A percentile compares a stretch with the other conserved stretches of the same genome.
Conservation (phyloP, 2,797 vertebrate genomes). For the Sebastes melanostomus region DNA sequence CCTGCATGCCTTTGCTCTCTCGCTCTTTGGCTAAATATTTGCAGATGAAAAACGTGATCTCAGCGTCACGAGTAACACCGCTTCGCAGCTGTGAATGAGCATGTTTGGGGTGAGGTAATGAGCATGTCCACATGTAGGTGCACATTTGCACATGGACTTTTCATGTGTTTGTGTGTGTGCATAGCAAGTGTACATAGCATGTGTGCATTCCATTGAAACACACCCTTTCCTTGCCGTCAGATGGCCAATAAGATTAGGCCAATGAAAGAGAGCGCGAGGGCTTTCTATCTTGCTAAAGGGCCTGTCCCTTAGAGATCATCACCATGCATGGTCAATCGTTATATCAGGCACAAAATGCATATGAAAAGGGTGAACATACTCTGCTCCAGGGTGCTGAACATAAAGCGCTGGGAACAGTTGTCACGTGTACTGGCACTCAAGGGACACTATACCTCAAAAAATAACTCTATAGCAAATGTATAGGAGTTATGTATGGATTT, state of each 20-base stretch:
- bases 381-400: not conserved
- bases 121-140: slow-evolving; percentile 23
- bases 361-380: slow-evolving; percentile 1
- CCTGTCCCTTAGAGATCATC: not conserved
- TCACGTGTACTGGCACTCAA: slow-evolving; percentile 21
- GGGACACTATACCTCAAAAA: slow-evolving; percentile 1
- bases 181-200: slow-evolving; percentile 3
- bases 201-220: slow-evolving; percentile 53
- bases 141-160: slow-evolving; percentile 24
- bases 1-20: slow-evolving; percentile 35
- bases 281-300: slow-evolving; percentile 11
- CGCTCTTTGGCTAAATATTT: slow-evolving; percentile 59
- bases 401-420: not conserved
- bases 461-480: slow-evolving; percentile 15
- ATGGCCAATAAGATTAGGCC: slow-evolving; percentile 52
- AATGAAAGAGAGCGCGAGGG: slow-evolving; percentile 8
- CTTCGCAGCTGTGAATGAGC: slow-evolving; percentile 40
- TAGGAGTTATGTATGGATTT: slow-evolving; percentile 28
- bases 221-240: slow-evolving; percentile 53
- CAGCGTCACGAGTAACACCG: slow-evolving; percentile 25
- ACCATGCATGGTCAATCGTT: slow-evolving; percentile 5
- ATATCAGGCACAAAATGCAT: slow-evolving; percentile 14
- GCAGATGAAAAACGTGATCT: slow-evolving; percentile 61
- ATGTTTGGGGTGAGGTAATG: slow-evolving; percentile 48
- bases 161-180: slow-evolving; percentile 21